phyloP scores from a whole-genome alignment of 2,888 invertebrate species.

The Lepetodrilus schrolli region DNA sequence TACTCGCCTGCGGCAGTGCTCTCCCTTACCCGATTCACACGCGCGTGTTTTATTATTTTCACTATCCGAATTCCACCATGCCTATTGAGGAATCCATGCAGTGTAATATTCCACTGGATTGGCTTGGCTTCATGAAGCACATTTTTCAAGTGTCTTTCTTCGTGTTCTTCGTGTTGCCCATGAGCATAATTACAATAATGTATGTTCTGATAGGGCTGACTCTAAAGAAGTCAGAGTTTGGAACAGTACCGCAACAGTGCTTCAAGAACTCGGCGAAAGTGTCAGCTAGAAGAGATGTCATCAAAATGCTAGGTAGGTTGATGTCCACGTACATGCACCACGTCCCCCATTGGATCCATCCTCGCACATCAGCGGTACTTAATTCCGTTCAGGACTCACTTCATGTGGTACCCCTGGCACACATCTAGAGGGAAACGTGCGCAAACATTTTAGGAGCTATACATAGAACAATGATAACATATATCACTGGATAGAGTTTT shows the following conservation, averaged over 20 bases:
- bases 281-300: slow-evolving; percentile 60
- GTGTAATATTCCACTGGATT: slow-evolving; percentile 66
- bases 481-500: no score
- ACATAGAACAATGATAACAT: no score
- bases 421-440: no score
- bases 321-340: no score
- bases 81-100: slow-evolving; percentile 62
- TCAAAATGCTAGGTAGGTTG: slow-evolving; percentile 71
- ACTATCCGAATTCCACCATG: slow-evolving; percentile 49
- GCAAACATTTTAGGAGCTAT: no score
- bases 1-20: slow-evolving; percentile 84
- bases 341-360: no score
- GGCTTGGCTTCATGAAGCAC: slow-evolving; percentile 58
- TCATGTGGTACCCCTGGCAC: no score
- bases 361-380: no score
- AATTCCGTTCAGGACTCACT: no score
- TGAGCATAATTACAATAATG: slow-evolving; percentile 84
- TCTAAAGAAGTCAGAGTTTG: slow-evolving; percentile 48
- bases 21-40: slow-evolving; percentile 71
- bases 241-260: slow-evolving; percentile 9
- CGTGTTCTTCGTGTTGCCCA: slow-evolving; percentile 86
- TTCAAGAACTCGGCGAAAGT: slow-evolving; percentile 43
- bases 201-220: slow-evolving; percentile 78
- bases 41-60: slow-evolving; percentile 58
- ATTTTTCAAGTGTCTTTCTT: slow-evolving; percentile 87